A percentile compares a stretch with the other conserved stretches of the same genome.
Evolutionary conservation across 2,888 invertebrate species (phyloP).

Genomic region (Catonia carolina): DNA sequence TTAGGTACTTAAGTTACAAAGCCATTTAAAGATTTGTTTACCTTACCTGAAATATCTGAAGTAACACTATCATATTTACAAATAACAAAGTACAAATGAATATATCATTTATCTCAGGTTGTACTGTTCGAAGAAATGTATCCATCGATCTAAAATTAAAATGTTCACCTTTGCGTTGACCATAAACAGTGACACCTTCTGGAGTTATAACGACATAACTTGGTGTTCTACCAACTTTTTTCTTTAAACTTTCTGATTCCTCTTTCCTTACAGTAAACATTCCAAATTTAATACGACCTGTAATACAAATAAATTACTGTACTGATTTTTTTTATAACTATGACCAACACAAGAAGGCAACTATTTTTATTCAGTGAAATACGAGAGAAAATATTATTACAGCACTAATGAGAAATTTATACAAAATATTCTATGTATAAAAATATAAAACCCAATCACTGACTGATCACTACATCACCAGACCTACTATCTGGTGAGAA

Average conservation of each 20-base stretch:
- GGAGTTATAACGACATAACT: conserved; percentile 44
- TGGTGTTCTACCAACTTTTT: conserved; percentile 34
- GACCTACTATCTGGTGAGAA: too few relatives aligned
- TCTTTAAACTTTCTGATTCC: conserved; percentile 30
- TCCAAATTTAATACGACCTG: conserved; percentile 46
- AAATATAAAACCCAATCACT: too few relatives aligned
- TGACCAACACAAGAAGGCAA: too few relatives aligned
- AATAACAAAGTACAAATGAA: conserved; percentile 44
- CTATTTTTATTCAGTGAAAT: too few relatives aligned
- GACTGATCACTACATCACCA: too few relatives aligned
- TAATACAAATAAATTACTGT: too few relatives aligned
- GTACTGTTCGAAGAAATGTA: conserved; percentile 42
- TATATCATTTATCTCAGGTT: conserved; percentile 48
- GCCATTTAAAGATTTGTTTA: too few relatives aligned
- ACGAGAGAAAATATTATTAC: too few relatives aligned
- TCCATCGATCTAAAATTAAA: conserved; percentile 44
- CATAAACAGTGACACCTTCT: conserved; percentile 43
- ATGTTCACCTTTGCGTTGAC: conserved; percentile 41
- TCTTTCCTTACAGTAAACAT: conserved; percentile 37
- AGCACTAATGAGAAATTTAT: too few relatives aligned
- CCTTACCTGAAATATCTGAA: conserved; percentile 42
- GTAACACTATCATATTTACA: conserved; percentile 43
- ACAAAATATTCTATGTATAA: too few relatives aligned
- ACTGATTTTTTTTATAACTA: too few relatives aligned
- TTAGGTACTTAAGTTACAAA: too few relatives aligned